These are phyloP conservation scores for Pterobdella sp. DNA, from an alignment of 2,888 invertebrate genomes.

Conservation along the genomic window DNA sequence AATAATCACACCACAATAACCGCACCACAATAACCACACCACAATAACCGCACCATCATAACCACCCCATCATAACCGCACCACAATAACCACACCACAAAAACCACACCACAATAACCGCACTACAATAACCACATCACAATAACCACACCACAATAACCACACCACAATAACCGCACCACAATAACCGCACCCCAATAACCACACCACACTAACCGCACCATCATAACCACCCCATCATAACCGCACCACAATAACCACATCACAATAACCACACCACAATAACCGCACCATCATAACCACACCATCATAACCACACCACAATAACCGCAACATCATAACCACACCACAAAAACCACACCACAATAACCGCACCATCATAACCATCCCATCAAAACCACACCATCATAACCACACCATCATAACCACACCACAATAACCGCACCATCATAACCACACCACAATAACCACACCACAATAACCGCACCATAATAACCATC, in stretches of 20 bases:
- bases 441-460: no score
- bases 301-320: not conserved
- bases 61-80: not conserved
- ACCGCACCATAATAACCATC: not conserved
- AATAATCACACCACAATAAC: no score
- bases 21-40: no score
- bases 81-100: not conserved
- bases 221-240: not conserved
- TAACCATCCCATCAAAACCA: not conserved
- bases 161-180: no score
- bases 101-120: not conserved
- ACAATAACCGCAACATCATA: not conserved
- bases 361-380: not conserved
- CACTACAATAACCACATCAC: no score
- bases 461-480: not conserved
- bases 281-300: not conserved
- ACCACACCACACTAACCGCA: no score
- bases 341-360: not conserved
- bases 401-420: not conserved
- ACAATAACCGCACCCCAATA: no score
- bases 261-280: not conserved
- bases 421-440: slow-evolving; percentile 1
- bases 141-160: no score
- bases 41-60: not conserved
- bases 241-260: no score